Percentiles rank a stretch among this genome's conserved stretches.
Evolutionary conservation across 2,888 invertebrate species (phyloP).

Genomic region (Pterobdella sp.): DNA sequence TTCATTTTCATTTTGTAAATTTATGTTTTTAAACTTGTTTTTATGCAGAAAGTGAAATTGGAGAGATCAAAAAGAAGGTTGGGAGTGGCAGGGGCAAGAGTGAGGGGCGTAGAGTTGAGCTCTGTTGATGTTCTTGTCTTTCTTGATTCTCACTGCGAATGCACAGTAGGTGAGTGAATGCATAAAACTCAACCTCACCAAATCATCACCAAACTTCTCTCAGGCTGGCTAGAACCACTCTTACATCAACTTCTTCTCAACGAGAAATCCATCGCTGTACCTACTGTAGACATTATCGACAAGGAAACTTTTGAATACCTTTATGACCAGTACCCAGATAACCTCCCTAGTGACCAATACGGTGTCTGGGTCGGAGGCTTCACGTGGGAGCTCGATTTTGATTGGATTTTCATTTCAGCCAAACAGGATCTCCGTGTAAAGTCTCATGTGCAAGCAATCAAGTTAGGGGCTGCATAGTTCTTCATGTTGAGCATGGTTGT

Average conservation of each 20-base stretch:
- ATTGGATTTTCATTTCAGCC: slow-evolving; percentile 95
- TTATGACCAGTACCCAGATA: slow-evolving; percentile 53
- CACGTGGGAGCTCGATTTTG: slow-evolving; percentile 70
- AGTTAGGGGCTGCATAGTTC: slow-evolving; percentile 38
- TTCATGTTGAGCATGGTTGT: no score
- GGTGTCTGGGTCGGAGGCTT: slow-evolving; percentile 56
- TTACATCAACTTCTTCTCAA: slow-evolving; percentile 45
- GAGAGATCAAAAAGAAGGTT: slow-evolving; percentile 83
- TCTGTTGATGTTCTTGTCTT: slow-evolving; percentile 87
- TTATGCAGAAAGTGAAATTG: slow-evolving; percentile 68
- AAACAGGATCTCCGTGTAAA: slow-evolving; percentile 47
- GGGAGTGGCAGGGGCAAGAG: slow-evolving; percentile 79
- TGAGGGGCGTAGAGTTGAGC: slow-evolving; percentile 77
- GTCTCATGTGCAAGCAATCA: slow-evolving; percentile 43
- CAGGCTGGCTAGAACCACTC: slow-evolving; percentile 52
- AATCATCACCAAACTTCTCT: not conserved
- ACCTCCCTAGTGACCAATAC: slow-evolving; percentile 40
- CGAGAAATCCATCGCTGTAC: slow-evolving; percentile 47
- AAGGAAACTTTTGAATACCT: slow-evolving; percentile 77
- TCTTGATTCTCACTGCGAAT: slow-evolving; percentile 96
- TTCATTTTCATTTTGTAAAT: no score
- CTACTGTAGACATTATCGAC: slow-evolving; percentile 61
- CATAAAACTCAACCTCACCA: no score
- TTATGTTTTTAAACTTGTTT: no score
- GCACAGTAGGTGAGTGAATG: slow-evolving; percentile 57